Base-by-base conservation (phyloP, 2,888 invertebrate genomes). In the Archaeoteleia sp. region DNA sequence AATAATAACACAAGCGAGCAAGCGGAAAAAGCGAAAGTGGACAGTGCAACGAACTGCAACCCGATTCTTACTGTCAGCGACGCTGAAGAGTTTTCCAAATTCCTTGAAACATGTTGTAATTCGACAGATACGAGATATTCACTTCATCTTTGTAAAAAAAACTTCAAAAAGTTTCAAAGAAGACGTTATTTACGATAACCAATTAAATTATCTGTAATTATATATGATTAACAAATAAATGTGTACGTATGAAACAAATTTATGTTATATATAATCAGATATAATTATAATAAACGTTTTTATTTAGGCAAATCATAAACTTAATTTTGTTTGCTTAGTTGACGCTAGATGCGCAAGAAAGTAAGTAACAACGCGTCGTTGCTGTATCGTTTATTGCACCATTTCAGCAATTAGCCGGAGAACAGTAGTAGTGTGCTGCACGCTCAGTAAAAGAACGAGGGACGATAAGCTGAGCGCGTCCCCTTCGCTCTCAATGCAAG, bases 21-120 rank as follows among this genome's bases (percentile, higher is more conserved):
- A 67, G 70, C 61, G 75, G 77, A 78, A 78, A 80, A 81, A 81
- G 81, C 80, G 81, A 81, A 81, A 81, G 80, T 76, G 70, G 67
- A 71, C 74, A 58, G 55, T 61, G 65, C 66, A 71, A 67, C 58
- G 39, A 46, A 54, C 42, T 39, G 20, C 58, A 60, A 65, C 69
- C 57, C 17, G 51, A 9, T 49, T 61, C 15, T 40, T 40, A 15
- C 23, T 27, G 48, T 43, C 40, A 51, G 34, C 32, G 14, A 29
- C 42, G 13, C 15, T 5, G 32, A 32, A 17, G 23, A 35, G 42
- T 51, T 43, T 49, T 30, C 37, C 10, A 45, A 45, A 42, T 53
- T 53, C 42, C 29, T 39, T 1, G 2, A 29, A 29, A 29, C 7
- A 8, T n/a, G 29, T 29, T 8, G 29, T 2, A 29, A 7, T n/a